These are phyloP conservation scores for Carcharodon carcharias DNA, from an alignment of 2,797 vertebrate species.

Conservation along the genomic window DNA sequence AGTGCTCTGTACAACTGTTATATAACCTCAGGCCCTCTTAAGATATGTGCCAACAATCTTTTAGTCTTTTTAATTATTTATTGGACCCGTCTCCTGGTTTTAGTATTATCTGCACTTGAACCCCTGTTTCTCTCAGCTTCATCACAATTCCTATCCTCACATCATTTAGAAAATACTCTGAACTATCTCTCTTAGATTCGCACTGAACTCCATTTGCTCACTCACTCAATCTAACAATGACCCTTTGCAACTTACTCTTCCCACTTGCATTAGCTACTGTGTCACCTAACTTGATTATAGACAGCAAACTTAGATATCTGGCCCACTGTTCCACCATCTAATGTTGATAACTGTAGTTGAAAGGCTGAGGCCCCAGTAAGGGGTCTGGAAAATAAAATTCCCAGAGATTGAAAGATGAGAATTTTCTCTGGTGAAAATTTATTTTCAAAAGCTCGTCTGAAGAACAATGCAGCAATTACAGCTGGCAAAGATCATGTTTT, in stretches of 20 bases:
- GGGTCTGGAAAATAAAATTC: neutral
- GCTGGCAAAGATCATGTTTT: neutral
- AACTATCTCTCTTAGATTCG: too few relatives aligned
- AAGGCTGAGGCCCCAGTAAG: neutral
- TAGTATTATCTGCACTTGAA: too few relatives aligned
- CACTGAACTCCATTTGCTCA: too few relatives aligned
- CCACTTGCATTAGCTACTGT: neutral
- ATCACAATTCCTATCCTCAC: too few relatives aligned
- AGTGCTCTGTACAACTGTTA: neutral
- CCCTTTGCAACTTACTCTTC: neutral
- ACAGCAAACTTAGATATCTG: neutral
- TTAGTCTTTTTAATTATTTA: too few relatives aligned
- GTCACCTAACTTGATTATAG: neutral
- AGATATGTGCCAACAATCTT: too few relatives aligned
- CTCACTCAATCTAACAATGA: neutral
- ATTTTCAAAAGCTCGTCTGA: neutral
- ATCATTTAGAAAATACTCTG: too few relatives aligned
- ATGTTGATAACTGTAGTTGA: neutral
- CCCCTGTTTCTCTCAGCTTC: too few relatives aligned
- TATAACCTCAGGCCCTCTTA: too few relatives aligned
- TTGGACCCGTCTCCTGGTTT: too few relatives aligned
- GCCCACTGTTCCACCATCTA: neutral
- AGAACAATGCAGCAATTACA: neutral
- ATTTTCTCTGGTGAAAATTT: neutral
- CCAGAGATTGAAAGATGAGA: neutral